Evolutionary conservation across 2,888 invertebrate genomes (phyloP).

Genomic region (Tortricodes alternella): DNA sequence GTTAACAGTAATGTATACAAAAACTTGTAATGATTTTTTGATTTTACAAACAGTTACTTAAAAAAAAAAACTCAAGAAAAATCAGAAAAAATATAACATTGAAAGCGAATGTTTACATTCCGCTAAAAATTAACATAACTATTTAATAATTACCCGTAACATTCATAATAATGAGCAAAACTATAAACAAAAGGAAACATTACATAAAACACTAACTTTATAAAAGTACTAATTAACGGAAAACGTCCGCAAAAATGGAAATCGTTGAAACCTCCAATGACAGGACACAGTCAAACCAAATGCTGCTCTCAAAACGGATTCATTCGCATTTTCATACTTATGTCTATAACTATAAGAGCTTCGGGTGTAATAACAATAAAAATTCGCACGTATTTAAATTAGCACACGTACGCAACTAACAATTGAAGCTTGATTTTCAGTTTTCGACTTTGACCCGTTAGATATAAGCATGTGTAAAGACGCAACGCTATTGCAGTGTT

Average conservation of each 20-base stretch:
- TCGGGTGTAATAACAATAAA: background rate
- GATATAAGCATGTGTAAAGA: background rate
- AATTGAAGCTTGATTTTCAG: background rate
- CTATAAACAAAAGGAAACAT: slow-evolving; percentile 11
- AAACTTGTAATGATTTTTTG: too few species aligned
- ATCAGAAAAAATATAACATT: background rate
- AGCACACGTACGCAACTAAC: background rate
- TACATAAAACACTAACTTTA: slow-evolving; percentile 18
- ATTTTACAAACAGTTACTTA: background rate
- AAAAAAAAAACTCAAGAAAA: background rate
- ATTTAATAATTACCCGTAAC: slow-evolving; percentile 11
- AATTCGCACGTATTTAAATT: background rate
- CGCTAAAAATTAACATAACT: slow-evolving; percentile 12
- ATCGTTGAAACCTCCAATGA: slow-evolving; percentile 28
- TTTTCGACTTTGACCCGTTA: background rate
- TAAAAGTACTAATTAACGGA: slow-evolving; percentile 17
- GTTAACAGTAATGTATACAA: too few species aligned
- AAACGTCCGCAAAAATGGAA: slow-evolving; percentile 25
- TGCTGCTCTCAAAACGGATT: background rate
- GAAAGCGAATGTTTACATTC: slow-evolving; percentile 25
- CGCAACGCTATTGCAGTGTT: slow-evolving; percentile 5
- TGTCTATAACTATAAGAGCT: background rate
- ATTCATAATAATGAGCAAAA: background rate
- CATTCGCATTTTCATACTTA: background rate
- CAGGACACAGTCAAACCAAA: slow-evolving; percentile 7